Evolutionary conservation across 2,113 vertebrate genomes (phyloP), one percentile per base, ranked within the genome.

Genomic region (Mixornis gularis): DNA sequence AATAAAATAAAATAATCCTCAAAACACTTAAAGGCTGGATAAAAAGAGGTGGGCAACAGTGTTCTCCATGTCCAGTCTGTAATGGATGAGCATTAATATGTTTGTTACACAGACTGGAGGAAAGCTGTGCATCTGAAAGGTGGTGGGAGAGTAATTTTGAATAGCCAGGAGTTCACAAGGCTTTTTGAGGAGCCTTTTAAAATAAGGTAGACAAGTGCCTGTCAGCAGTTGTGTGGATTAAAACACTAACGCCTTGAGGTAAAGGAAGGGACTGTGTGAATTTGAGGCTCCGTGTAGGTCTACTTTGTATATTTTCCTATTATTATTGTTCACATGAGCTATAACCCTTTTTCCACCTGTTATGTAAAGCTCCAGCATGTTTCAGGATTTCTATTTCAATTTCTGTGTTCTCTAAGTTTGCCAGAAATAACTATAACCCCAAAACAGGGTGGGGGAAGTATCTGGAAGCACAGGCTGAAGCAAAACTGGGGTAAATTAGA

Each of bases 361-460:
- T 44, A 12, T 0, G 17, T n/a, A 59, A 83, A 83, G 29, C 20
- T 70, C 10, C 43, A 52, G 17, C 1, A 1, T 14, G 12, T 60
- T 78, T 74, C 36, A 64, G 40, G 17, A 58, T 58, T 89, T 79
- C 19, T 41, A 1, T 41, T 92, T n/a, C 34, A 36, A 26, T 72
- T 79, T 70, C 29, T 70, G 9, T 18, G 15, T n/a, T 70, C 48
- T 74, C 10, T 7, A 30, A 41, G 6, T 71, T 86, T 81, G 12
- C 44, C 26, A 27, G 71, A 55, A 90, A 78, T 64, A 70, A 12
- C 22, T 64, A 7, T 34, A 49, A 56, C 12, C 20, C 13, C 14
- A 2, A 81, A 65, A 7, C 6, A 21, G 13, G 24, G 18, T 0
- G 0, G 10, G 20, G 3, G 3, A 13, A 9, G 17, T 22, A 29